Evolutionary conservation across 2,113 vertebrate genomes (phyloP), one percentile per base, ranked within the genome.

Genomic region (Narcine bancroftii): DNA sequence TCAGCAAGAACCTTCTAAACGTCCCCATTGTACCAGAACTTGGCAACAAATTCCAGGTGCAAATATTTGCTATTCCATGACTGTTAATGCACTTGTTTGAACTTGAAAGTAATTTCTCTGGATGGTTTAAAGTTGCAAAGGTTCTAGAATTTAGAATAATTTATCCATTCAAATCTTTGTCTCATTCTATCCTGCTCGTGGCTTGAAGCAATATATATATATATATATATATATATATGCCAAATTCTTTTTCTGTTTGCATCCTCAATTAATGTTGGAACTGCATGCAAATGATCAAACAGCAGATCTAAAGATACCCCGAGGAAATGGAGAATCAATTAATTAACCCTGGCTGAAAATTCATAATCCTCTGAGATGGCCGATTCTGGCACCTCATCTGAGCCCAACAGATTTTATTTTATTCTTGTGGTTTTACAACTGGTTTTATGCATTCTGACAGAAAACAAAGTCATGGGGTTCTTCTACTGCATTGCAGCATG

Each of bases 361-460:
- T 21, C 17, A 21, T 36, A 7, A 87, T 87, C 81, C 6, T 87
- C 6, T 0, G 53, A 87, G 81, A 21, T 42, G 60, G 53, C 53
- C 60, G 17, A 21, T 87, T 36, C n/a, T 85, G 33, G 50, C 81
- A 85, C 13, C 29, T 85, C 81, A 56, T 87, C 81, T 56, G 81
- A 53, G 24, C 50, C 11, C 7, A 56, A 36, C 53, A 39, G 81
- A 36, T 19, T 63, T 60, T 63, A 47, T 63, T 87, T 63, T 87
- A 56, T 63, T 56, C 53, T 15, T 36, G 11, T 2, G 53, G 53
- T 87, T 29, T 63, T 60, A 87, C 36, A 87, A 87, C 81, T 19
- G 81, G 53, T 56, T 60, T n/a, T 85, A 60, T n/a, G 60, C 50
- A 56, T 60, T 87, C 45, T 87, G 81, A 39, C 81, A 87, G 53